Percentiles rank a stretch among this genome's conserved stretches.
Evolutionary conservation across 30 jellyfish, hydroid and myxozoan species (phyloP).

Genomic region (Nemopilema nomurai): DNA sequence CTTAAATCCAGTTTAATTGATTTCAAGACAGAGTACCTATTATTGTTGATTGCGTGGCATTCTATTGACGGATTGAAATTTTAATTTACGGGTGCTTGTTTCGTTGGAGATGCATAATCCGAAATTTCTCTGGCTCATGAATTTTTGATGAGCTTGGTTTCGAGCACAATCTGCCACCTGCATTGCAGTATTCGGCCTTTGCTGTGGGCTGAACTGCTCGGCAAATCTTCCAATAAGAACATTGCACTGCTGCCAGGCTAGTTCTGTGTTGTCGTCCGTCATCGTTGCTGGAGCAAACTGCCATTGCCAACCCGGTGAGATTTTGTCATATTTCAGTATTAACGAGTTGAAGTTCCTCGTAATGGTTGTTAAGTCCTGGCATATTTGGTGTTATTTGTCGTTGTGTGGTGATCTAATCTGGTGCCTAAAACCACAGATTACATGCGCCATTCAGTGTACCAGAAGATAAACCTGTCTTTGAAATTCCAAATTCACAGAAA

Average conservation of each 20-base stretch:
- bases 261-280: not conserved
- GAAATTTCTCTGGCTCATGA: not conserved
- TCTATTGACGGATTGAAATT: not conserved
- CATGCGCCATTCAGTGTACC: no score
- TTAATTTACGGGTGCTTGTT: not conserved
- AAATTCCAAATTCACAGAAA: no score
- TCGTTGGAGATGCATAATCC: not conserved
- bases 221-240: not conserved
- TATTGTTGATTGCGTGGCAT: not conserved
- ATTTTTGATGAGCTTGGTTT: not conserved
- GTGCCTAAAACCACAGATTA: no score
- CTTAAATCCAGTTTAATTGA: not conserved
- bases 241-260: not conserved
- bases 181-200: not conserved
- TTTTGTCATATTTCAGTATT: no score
- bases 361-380: no score
- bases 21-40: not conserved
- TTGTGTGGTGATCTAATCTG: no score
- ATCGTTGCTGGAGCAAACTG: not conserved
- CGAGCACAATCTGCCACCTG: slow-evolving; percentile 6
- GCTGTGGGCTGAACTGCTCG: not conserved
- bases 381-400: no score
- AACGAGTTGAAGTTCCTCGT: no score
- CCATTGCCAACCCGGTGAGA: not conserved
- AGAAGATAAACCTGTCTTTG: no score